A percentile compares a stretch with the other conserved stretches of the same genome.
Evolutionary conservation across 2,888 invertebrate genomes (phyloP).

Genomic region (Cyrtodaria siliqua): DNA sequence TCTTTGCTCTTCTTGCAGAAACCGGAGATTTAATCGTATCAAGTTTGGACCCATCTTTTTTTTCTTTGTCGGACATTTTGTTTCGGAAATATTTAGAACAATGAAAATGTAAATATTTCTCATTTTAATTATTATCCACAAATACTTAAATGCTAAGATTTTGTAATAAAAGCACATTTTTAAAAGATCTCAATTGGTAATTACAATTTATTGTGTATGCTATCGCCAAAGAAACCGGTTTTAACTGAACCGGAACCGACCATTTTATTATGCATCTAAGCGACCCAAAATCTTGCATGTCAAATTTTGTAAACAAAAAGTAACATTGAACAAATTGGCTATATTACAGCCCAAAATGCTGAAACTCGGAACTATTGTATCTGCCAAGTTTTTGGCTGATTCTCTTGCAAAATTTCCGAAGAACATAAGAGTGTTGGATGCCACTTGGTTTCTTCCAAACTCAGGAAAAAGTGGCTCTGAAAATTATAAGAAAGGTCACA

Average conservation of each 20-base stretch:
- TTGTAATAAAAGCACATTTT: too few species aligned
- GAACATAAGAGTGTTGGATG: conserved; percentile 78
- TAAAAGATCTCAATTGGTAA: too few species aligned
- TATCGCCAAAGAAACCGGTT: too few species aligned
- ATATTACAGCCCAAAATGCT: conserved; percentile 41
- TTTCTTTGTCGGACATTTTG: conserved; percentile 64
- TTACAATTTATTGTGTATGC: too few species aligned
- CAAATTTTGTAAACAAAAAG: too few species aligned
- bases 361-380: conserved; percentile 57
- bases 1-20: conserved; percentile 58
- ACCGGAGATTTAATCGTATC: conserved; percentile 55
- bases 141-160: too few species aligned
- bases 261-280: too few species aligned
- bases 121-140: too few species aligned
- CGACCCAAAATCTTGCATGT: too few species aligned
- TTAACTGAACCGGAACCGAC: too few species aligned
- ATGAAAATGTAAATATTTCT: conserved; percentile 6
- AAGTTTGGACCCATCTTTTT: conserved; percentile 54
- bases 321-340: too few species aligned
- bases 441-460: conserved; percentile 80
- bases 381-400: conserved; percentile 61
- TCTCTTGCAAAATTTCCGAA: conserved; percentile 51
- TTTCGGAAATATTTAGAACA: conserved; percentile 4
- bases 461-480: conserved; percentile 70
- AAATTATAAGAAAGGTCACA: conserved; percentile 79